Evolutionary conservation across 2,113 vertebrate genomes (phyloP).

Genomic region (Oxygymnocypris stewartii): DNA sequence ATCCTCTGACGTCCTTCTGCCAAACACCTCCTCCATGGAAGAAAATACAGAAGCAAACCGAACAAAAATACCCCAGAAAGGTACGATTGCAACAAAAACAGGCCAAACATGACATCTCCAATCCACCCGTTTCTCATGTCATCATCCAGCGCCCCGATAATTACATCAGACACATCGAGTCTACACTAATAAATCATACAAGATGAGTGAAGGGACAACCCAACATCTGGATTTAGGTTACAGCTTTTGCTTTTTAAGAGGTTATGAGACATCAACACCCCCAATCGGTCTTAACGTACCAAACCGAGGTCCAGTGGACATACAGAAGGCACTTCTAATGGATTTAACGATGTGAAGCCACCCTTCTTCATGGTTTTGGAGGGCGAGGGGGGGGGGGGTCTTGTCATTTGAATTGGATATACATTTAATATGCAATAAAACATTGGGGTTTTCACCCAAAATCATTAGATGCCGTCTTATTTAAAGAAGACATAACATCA

Average conservation of each 20-base stretch:
- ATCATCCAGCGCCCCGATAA: slow-evolving; percentile 12
- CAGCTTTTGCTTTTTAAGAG: no score
- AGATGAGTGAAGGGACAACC: slow-evolving; percentile 18
- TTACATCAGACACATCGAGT: no score
- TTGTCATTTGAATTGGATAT: not conserved
- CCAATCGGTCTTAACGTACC: no score
- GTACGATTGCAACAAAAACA: slow-evolving; percentile 50
- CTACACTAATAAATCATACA: slow-evolving; percentile 17
- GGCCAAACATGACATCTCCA: slow-evolving; percentile 66
- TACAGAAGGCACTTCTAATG: slow-evolving; percentile 81
- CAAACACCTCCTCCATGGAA: slow-evolving; percentile 76
- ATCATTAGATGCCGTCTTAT: not conserved
- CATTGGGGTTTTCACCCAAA: no score
- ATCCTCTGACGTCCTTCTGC: slow-evolving; percentile 63
- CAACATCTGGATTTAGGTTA: no score
- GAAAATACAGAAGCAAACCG: slow-evolving; percentile 77
- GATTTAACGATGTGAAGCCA: slow-evolving; percentile 48
- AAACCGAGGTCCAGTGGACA: no score
- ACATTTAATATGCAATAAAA: not conserved
- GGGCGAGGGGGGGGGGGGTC: not conserved
- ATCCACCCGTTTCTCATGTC: slow-evolving; percentile 56
- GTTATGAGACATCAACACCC: no score
- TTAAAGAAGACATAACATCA: no score
- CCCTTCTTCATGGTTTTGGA: not conserved
- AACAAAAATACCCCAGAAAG: slow-evolving; percentile 59